Base-by-base conservation (phyloP, 1,140 invertebrate genomes). In the Rhizoglyphus robini region DNA sequence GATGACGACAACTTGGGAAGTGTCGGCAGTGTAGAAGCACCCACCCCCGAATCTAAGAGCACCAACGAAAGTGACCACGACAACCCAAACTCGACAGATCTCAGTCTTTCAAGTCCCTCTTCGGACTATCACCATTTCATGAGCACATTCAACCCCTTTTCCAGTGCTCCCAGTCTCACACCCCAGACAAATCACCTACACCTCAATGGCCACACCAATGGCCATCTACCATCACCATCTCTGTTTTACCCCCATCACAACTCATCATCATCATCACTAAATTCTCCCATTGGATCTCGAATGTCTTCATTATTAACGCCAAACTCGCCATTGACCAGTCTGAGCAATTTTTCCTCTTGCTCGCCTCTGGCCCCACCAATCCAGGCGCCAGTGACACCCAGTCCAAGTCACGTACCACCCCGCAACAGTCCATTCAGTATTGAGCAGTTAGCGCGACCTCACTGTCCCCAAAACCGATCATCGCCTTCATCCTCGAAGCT, bases 21-120 rank as follows among this genome's bases (percentile, higher is more conserved):
- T 74, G 84, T 82, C 65, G 84, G 83, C 54, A 85, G 84, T 65
- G 86, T 86, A 38, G 76, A 86, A 57, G 84, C 67, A 13, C 68
- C 70, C 13, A 75, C 75, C n/a, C 76, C 76, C 15, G 74, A 86
- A 82, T 72, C 83, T 80, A 60, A 82, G 80, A 60, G 49, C 25
- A 59, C 65, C 18, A 66, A 67, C n/a, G 69, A 72, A 18, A 69
- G 68, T 25, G 69, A 70, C 36, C n/a, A n/a, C n/a, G n/a, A n/a
- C n/a, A 62, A 63, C 51, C 29, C 46, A 5, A 29, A 25, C 54
- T 68, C 67, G 30, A 30, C 66, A 3, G 65, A 64, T 31, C 51
- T 68, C 20, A 66, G 64, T 29, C 65, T 60, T 3, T 66, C 66
- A 1, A 67, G 63, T 48, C 69, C 69, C 11, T 34, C 51, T 49